Evolutionary conservation across 2,797 vertebrate genomes (phyloP), one percentile per base, ranked within the genome.

Genomic region (Arrhamphus sclerolepis): DNA sequence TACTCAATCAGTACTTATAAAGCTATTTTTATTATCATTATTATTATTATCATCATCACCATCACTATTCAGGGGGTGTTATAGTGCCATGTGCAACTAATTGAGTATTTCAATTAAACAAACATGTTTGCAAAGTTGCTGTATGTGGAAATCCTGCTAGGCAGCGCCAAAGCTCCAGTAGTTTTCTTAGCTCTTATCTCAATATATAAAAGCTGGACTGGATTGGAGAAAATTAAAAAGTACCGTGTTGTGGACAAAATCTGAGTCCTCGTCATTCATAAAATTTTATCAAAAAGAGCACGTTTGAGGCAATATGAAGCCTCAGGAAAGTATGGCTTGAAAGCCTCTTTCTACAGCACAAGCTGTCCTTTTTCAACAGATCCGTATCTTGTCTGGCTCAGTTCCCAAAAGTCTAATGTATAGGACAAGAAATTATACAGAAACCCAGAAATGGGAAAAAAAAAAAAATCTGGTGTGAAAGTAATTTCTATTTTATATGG

Each of bases 111-210:
- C 4, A 38, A 38, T 38, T 3, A 38, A 38, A 38, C 34, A 38
- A 38, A 38, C 34, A 38, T 38, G 34, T 38, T 38, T 38, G 34
- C 34, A 38, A 38, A 38, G 34, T 13, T 38, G 7, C 6, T 34
- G 3, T 6, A 14, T 34, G 9, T 11, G 2, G 20, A 22, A 16
- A 40, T 57, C 20, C 51, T 49, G 29, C 46, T 1, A 40, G 47
- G 49, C 56, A 58, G 48, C 72, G 72, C 52, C 61, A 69, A 64
- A 71, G 13, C 40, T 62, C 47, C 19, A 49, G 7, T 17, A 46
- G 28, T 41, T 41, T 66, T 17, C 31, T 20, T 17, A 1, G 13
- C 21, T 53, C 29, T 34, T 16, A 17, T 48, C 54, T 58, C 53
- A 64, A 28, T 22, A 24, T 63, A 51, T 56, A 54, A 53, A 67